phyloP scores from a whole-genome alignment of 2,113 vertebrate species.

The Myodes glareolus region DNA sequence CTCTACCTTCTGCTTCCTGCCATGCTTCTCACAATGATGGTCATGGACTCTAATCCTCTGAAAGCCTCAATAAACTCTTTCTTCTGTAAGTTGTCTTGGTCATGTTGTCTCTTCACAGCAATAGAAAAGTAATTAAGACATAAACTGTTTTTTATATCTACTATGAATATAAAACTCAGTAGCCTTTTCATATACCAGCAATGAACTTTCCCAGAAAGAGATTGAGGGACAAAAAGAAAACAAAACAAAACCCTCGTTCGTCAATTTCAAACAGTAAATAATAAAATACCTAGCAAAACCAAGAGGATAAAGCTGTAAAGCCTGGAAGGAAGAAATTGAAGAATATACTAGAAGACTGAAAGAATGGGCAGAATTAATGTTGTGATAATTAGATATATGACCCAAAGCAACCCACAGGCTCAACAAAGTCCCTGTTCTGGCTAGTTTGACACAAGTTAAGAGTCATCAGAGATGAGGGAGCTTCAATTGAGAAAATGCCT shows the following conservation, averaged over 20 bases:
- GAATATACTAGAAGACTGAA: not conserved
- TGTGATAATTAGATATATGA: not conserved
- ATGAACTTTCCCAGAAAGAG: not conserved
- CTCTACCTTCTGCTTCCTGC: not conserved
- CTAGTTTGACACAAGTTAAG: not conserved
- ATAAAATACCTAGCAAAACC: not conserved
- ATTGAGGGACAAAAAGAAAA: not conserved
- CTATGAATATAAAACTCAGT: not conserved
- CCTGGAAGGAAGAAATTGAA: not conserved
- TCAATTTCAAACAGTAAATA: not conserved
- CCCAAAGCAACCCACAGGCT: not conserved
- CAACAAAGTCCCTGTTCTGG: not conserved
- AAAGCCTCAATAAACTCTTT: not conserved
- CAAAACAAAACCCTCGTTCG: not conserved
- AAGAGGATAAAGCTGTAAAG: not conserved
- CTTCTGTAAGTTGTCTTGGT: not conserved
- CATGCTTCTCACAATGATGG: not conserved
- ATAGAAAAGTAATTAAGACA: not conserved
- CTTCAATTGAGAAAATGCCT: not conserved
- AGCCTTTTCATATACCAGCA: not conserved
- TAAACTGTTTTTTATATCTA: not conserved
- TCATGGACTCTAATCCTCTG: not conserved
- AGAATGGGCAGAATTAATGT: not conserved
- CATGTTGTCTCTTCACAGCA: not conserved
- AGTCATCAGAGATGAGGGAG: not conserved